Evolutionary conservation across 2,797 vertebrate genomes (phyloP).

Genomic region (Silurus lanzhouensis): DNA sequence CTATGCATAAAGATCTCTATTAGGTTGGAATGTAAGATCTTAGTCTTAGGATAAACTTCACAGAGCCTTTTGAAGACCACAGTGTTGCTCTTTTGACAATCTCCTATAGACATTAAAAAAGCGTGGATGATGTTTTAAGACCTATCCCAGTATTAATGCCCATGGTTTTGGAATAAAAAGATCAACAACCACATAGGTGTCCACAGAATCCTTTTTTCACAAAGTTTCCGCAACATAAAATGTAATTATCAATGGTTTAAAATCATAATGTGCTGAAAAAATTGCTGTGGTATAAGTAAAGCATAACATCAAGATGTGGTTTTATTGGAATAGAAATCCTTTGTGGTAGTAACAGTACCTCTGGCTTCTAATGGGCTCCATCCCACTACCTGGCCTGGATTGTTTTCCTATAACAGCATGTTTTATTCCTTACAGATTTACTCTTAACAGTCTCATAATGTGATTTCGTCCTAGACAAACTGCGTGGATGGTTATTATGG

Average conservation of each 20-base stretch:
- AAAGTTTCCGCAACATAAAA: background rate
- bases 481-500: background rate
- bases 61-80: background rate
- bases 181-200: background rate
- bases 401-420: conserved; percentile 11
- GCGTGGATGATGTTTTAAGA: background rate
- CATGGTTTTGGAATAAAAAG: background rate
- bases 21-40: background rate
- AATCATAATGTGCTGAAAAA: background rate
- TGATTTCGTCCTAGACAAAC: conserved; percentile 9
- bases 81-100: background rate
- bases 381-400: background rate
- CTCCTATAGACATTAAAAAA: too few species aligned
- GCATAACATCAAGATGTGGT: background rate
- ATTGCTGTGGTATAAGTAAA: background rate
- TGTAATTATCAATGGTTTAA: background rate
- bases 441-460: background rate
- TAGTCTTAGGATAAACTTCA: background rate
- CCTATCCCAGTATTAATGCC: background rate
- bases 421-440: background rate
- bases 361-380: background rate
- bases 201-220: background rate
- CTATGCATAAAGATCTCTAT: background rate
- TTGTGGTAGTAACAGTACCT: background rate
- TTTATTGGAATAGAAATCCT: background rate